These are phyloP conservation scores for Drymonia ruficornis DNA, from an alignment of 2,888 invertebrate genomes.

Conservation along the genomic window DNA sequence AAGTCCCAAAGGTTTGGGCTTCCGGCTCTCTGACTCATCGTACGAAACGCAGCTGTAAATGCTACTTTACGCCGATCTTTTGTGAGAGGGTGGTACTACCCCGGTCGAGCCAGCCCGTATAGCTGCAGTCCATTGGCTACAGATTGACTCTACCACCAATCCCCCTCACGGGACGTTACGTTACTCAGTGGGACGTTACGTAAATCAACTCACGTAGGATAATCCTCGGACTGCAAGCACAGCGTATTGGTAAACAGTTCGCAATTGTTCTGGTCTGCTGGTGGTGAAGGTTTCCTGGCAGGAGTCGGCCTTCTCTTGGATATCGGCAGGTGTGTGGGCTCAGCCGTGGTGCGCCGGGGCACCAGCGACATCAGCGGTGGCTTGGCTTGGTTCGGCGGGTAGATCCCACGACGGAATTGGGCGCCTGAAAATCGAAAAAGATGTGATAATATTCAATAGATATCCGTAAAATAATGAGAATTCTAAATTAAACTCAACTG, in stretches of 20 bases:
- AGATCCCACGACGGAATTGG: slow-evolving; percentile 67
- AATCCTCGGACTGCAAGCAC: slow-evolving; percentile 89
- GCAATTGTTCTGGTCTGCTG: slow-evolving; percentile 74
- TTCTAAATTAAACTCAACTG: too few relatives aligned
- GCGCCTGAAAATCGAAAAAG: slow-evolving; percentile 45
- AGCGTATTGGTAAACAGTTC: slow-evolving; percentile 89
- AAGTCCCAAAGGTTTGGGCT: too few relatives aligned
- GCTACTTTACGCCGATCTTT: too few relatives aligned
- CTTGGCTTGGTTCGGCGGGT: slow-evolving; percentile 61
- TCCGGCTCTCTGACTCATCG: too few relatives aligned
- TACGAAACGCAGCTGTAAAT: too few relatives aligned
- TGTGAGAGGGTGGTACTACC: too few relatives aligned
- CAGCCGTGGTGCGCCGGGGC: slow-evolving; percentile 61
- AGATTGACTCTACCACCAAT: too few relatives aligned
- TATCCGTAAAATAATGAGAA: too few relatives aligned
- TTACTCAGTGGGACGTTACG: too few relatives aligned
- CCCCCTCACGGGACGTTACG: too few relatives aligned
- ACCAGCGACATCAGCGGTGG: slow-evolving; percentile 38
- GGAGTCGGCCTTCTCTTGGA: slow-evolving; percentile 57
- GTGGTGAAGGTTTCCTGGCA: slow-evolving; percentile 52
- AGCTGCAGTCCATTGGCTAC: too few relatives aligned
- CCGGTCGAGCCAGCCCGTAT: too few relatives aligned
- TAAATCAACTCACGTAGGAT: slow-evolving; percentile 90
- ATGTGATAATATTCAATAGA: not conserved
- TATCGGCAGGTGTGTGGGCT: slow-evolving; percentile 48